phyloP scores from a whole-genome alignment of 2,888 invertebrate species.

The Nymphalis polychloros region DNA sequence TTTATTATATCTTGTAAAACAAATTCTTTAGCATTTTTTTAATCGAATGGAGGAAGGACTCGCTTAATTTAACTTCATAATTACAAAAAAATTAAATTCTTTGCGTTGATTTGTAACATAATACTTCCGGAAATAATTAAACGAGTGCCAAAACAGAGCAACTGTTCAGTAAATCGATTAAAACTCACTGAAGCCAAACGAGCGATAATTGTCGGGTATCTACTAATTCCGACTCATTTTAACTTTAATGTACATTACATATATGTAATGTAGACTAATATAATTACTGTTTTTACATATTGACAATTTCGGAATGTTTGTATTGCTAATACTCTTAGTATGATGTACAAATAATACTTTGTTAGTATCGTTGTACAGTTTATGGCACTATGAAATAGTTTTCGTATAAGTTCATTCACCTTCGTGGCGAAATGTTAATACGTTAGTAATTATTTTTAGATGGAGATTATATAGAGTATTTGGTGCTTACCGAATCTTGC shows the following conservation, averaged over 20 bases:
- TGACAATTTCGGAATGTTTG: background rate
- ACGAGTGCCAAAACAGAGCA: background rate
- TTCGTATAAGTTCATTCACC: too few relatives aligned
- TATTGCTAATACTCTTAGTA: too few relatives aligned
- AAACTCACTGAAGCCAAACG: slow-evolving; percentile 27
- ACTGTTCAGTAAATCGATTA: slow-evolving; percentile 15
- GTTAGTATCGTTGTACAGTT: too few relatives aligned
- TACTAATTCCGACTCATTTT: slow-evolving; percentile 12
- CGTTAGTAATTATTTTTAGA: too few relatives aligned
- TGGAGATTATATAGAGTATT: too few relatives aligned
- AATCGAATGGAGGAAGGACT: background rate
- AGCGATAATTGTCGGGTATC: background rate
- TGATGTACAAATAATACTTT: too few relatives aligned
- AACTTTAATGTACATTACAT: background rate
- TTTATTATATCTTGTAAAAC: too few relatives aligned
- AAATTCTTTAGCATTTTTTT: too few relatives aligned
- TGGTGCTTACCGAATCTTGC: too few relatives aligned
- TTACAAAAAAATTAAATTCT: background rate
- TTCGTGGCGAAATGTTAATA: too few relatives aligned
- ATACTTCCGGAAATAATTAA: slow-evolving; percentile 7
- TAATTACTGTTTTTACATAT: background rate
- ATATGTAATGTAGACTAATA: background rate
- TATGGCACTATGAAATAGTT: too few relatives aligned
- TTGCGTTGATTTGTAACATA: slow-evolving; percentile 2
- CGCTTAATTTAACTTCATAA: background rate